Evolutionary conservation across 2,113 vertebrate genomes (phyloP), one percentile per base, ranked within the genome.

Genomic region (Holacanthus passer): DNA sequence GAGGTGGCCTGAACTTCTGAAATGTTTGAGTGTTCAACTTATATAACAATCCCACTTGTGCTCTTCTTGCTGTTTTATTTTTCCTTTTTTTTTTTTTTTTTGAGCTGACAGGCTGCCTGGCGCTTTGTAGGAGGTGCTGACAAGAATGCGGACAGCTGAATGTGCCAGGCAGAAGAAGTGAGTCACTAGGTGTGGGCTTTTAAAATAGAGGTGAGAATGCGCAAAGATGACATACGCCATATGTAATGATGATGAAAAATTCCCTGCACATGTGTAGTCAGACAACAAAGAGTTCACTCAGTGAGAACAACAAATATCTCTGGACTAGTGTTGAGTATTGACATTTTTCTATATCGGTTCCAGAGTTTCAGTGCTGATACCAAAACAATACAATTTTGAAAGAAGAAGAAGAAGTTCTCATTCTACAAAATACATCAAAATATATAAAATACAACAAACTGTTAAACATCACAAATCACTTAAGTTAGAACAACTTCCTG

Each of bases 201-300:
- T 90, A 88, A 94, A 94, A 94, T 91, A 94, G 93, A 93, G 89
- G 90, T 86, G 92, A 93, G 90, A 93, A 90, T 73, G 88, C 77
- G 55, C 87, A 79, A 81, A 74, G 88, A 90, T 92, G 92, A 93
- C 90, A 89, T 75, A 35, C 31, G 72, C 77, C 93, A 88, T 91
- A 90, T 91, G 89, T 58, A 87, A 63, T 47, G 78, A 77, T 77
- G 85, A 86, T 52, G 70, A 83, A 87, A 73, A 82, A 86, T 63
- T 56, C 58, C 41, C 71, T 29, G 67, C 63, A 67, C 84, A 59
- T 35, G 77, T 65, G 83, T 37, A 45, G 43, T 83, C 62, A 84
- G 62, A 77, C 72, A 67, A 77, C 20, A 66, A 56, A 32, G 37
- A 59, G 52, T 19, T 37, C 20, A 27, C 39, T 32, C 48, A 16